These are phyloP conservation scores for Chirona hameri DNA, from an alignment of 2,888 invertebrate species.

Conservation along the genomic window DNA sequence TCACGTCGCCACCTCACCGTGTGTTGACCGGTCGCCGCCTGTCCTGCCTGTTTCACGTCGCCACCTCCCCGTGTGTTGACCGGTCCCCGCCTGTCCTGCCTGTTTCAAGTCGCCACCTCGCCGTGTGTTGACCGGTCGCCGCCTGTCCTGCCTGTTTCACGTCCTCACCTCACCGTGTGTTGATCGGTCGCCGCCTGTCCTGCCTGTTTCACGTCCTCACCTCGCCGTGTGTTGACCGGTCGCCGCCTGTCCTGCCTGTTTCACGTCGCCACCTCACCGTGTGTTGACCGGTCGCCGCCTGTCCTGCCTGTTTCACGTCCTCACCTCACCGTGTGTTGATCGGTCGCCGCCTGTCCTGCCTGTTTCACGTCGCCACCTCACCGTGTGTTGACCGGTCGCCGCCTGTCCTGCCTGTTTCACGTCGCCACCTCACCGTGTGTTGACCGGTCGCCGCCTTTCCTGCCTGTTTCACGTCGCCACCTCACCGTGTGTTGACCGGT, in stretches of 20 bases:
- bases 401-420: constrained; percentile 47
- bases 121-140: too few species aligned
- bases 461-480: constrained; percentile 51
- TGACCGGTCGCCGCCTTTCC: too few species aligned
- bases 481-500: too few species aligned
- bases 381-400: too few species aligned
- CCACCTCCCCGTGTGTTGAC: too few species aligned
- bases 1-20: constrained; percentile 48
- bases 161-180: too few species aligned
- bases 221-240: too few species aligned
- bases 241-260: constrained; percentile 41
- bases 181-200: too few species aligned
- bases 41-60: constrained; percentile 49
- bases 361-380: constrained; percentile 52
- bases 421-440: too few species aligned
- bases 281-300: too few species aligned
- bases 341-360: background rate
- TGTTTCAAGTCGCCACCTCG: constrained; percentile 52
- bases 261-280: constrained; percentile 48
- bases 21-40: too few species aligned
- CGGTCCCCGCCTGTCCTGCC: background rate
- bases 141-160: constrained; percentile 47
- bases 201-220: constrained; percentile 51
- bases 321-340: too few species aligned
- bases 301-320: constrained; percentile 49